Evolutionary conservation across 2,888 invertebrate genomes (phyloP).

Genomic region (Plebejus anna): DNA sequence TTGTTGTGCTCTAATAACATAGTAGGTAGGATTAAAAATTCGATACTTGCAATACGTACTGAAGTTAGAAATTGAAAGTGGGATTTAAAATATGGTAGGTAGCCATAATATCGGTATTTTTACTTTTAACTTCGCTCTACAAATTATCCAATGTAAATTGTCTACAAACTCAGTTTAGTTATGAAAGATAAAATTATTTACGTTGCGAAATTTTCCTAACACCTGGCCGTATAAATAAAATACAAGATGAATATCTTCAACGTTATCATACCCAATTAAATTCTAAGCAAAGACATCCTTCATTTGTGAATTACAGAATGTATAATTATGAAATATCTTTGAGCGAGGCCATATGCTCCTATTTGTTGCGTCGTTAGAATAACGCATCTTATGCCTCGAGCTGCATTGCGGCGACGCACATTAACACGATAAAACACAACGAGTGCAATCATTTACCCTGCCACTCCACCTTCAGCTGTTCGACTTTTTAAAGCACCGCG

Average conservation of each 20-base stretch:
- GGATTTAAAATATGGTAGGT: too few species aligned
- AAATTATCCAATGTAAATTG: not conserved
- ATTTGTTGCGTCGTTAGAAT: too few species aligned
- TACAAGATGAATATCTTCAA: not conserved
- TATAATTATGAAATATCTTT: not conserved
- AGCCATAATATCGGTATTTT: too few species aligned
- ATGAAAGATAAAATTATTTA: not conserved
- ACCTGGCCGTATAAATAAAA: slow-evolving; percentile 4
- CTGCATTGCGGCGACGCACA: too few species aligned
- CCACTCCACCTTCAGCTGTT: too few species aligned
- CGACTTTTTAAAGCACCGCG: too few species aligned
- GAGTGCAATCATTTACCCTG: too few species aligned
- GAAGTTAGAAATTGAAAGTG: too few species aligned
- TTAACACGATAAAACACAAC: too few species aligned
- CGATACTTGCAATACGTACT: not conserved
- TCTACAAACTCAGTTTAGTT: not conserved
- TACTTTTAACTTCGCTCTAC: not conserved
- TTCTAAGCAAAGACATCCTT: slow-evolving; percentile 20
- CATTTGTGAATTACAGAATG: slow-evolving; percentile 18
- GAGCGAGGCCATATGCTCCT: not conserved
- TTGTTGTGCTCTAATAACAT: not conserved
- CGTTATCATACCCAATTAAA: slow-evolving; percentile 6
- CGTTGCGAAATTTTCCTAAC: not conserved
- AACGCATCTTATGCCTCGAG: not conserved
- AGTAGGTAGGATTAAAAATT: not conserved